phyloP scores from a whole-genome alignment of 2,113 vertebrate species.

The Seriola quinqueradiata region DNA sequence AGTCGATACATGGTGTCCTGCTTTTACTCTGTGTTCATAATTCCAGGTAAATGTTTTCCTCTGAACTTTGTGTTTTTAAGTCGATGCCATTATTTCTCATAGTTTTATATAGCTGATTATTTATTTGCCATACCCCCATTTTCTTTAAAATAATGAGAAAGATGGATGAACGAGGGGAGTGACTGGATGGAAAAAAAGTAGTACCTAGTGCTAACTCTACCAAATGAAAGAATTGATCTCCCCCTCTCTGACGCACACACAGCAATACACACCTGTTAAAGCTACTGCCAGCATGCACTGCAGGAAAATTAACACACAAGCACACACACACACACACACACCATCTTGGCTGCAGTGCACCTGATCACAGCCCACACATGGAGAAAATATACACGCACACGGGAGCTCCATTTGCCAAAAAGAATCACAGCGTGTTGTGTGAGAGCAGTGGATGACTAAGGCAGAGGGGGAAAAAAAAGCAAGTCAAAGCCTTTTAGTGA shows the following conservation, averaged over 20 bases:
- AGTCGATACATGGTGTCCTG: not conserved
- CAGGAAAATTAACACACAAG: slow-evolving; percentile 36
- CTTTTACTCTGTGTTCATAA: not conserved
- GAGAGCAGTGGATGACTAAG: slow-evolving; percentile 47
- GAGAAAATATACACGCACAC: slow-evolving; percentile 63
- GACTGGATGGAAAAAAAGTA: not conserved
- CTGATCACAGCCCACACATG: slow-evolving; percentile 72
- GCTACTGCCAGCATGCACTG: slow-evolving; percentile 29
- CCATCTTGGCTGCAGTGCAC: slow-evolving; percentile 51
- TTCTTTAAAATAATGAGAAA: no score
- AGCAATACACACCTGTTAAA: slow-evolving; percentile 46
- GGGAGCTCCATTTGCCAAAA: slow-evolving; percentile 53
- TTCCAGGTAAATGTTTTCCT: not conserved
- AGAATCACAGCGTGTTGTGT: slow-evolving; percentile 52
- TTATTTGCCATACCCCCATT: not conserved
- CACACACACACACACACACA: slow-evolving; percentile 40
- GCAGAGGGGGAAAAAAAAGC: slow-evolving; percentile 8
- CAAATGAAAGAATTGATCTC: slow-evolving; percentile 41
- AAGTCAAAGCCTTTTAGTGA: slow-evolving; percentile 49
- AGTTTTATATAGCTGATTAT: not conserved
- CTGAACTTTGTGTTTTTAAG: not conserved
- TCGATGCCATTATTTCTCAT: not conserved
- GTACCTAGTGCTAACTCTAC: not conserved
- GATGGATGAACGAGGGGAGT: not conserved
- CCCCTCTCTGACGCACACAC: not conserved